Evolutionary conservation across 2,113 vertebrate genomes (phyloP).

Genomic region (Diadophis punctatus): DNA sequence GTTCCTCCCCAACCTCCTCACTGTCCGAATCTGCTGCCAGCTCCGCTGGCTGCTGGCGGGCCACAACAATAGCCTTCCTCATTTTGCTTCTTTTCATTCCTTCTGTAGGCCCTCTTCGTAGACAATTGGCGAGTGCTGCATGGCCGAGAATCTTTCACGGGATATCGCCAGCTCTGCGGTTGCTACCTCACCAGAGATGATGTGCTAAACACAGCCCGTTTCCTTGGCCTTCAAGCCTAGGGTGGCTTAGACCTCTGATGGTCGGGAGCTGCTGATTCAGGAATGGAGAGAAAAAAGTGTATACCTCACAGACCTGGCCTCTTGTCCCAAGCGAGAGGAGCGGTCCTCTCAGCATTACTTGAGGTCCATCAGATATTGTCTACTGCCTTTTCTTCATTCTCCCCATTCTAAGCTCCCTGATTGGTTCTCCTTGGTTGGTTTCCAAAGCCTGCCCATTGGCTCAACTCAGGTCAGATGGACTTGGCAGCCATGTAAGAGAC

Average conservation of each 20-base stretch:
- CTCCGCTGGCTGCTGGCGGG: too few relatives aligned
- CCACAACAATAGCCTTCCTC: too few relatives aligned
- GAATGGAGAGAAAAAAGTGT: not conserved
- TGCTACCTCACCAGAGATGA: slow-evolving; percentile 92
- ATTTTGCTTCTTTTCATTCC: not conserved
- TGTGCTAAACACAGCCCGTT: slow-evolving; percentile 79
- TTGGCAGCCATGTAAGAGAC: not conserved
- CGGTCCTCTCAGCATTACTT: not conserved
- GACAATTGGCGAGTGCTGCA: slow-evolving; percentile 93
- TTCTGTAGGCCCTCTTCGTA: slow-evolving; percentile 80
- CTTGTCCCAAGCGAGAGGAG: not conserved
- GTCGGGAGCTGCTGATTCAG: not conserved
- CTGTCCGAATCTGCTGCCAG: too few relatives aligned
- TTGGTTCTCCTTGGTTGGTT: not conserved
- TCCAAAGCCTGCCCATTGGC: not conserved
- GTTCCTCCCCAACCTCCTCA: too few relatives aligned
- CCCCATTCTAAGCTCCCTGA: not conserved
- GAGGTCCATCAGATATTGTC: too few relatives aligned
- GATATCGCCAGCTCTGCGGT: slow-evolving; percentile 85
- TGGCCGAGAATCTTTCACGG: slow-evolving; percentile 88
- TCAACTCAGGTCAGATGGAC: not conserved
- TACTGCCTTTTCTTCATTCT: not conserved
- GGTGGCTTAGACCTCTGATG: not conserved
- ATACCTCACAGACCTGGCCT: not conserved
- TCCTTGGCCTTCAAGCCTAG: slow-evolving; percentile 82